Evolutionary conservation across 2,888 invertebrate species (phyloP).

Genomic region (Xylota sylvarum): DNA sequence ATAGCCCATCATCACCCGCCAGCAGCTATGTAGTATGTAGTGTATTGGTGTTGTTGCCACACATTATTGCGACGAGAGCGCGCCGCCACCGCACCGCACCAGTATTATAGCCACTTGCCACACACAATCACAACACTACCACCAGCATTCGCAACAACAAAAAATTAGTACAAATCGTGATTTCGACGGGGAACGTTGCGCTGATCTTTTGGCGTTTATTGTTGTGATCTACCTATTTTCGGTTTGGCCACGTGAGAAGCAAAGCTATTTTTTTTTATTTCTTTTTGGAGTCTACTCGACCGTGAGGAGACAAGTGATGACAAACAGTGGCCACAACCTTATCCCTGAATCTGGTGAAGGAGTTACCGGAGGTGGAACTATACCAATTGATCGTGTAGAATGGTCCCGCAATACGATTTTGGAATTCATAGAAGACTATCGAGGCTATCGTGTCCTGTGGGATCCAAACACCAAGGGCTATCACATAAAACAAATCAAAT

Average conservation of each 20-base stretch:
- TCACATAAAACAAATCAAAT: constrained; percentile 84
- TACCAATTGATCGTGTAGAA: constrained; percentile 81
- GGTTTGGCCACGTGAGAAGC: constrained; percentile 68
- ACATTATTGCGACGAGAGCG: constrained; percentile 66
- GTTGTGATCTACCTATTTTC: constrained; percentile 71
- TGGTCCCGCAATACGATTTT: constrained; percentile 84
- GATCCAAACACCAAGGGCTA: constrained; percentile 84
- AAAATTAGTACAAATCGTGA: constrained; percentile 85
- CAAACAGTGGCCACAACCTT: constrained; percentile 69
- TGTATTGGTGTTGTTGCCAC: constrained; percentile 73
- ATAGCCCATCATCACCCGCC: constrained; percentile 53
- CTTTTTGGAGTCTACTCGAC: constrained; percentile 4
- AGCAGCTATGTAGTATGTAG: constrained; percentile 43
- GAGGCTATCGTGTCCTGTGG: constrained; percentile 83
- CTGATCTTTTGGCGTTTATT: constrained; percentile 74
- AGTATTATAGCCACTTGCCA: constrained; percentile 81
- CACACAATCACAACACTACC: constrained; percentile 81
- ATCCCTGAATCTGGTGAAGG: constrained; percentile 60
- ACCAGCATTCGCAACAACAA: constrained; percentile 80
- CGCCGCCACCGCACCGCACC: constrained; percentile 50
- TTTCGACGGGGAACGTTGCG: constrained; percentile 85
- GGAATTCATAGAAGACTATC: constrained; percentile 83
- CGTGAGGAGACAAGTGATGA: constrained; percentile 50
- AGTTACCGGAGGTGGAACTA: constrained; percentile 10
- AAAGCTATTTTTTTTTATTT: constrained; percentile 23